A percentile compares a stretch with the other conserved stretches of the same genome.
Evolutionary conservation across 2,888 invertebrate species (phyloP).

Genomic region (Drosophila nr. perissopoda): DNA sequence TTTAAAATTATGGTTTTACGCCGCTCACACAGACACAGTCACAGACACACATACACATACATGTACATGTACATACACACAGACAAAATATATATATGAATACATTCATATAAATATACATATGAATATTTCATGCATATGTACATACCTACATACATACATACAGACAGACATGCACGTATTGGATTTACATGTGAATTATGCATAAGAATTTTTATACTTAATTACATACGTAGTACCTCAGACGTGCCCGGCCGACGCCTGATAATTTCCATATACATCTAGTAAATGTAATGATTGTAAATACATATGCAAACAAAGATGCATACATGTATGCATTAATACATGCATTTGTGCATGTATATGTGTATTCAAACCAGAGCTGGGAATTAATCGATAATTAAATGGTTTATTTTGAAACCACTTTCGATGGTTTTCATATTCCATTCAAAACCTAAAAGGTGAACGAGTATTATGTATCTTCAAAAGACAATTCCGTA

Average conservation of each 20-base stretch:
- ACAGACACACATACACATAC: conserved; percentile 8
- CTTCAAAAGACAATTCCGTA: conserved; percentile 20
- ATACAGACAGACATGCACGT: conserved; percentile 23
- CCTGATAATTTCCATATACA: conserved; percentile 49
- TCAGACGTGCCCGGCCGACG: conserved; percentile 58
- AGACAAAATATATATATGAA: conserved; percentile 11
- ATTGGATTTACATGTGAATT: conserved; percentile 53
- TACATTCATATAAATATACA: neutral
- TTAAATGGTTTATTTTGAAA: conserved; percentile 13
- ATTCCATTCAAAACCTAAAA: neutral
- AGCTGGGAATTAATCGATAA: conserved; percentile 28
- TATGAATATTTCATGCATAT: neutral
- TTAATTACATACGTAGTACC: conserved; percentile 48
- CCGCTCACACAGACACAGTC: conserved; percentile 15
- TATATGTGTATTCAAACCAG: conserved; percentile 5
- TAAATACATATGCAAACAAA: conserved; percentile 32
- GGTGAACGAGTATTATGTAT: conserved; percentile 12
- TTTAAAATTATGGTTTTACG: conserved; percentile 14
- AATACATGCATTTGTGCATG: conserved; percentile 8
- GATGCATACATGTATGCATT: conserved; percentile 9
- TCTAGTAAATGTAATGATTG: conserved; percentile 23
- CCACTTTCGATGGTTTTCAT: conserved; percentile 13
- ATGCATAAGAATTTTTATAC: conserved; percentile 53
- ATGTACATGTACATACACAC: conserved; percentile 5
- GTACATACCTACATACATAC: neutral